Percentiles rank a stretch among this genome's conserved stretches.
phyloP scores from a whole-genome alignment of 2,888 invertebrate genomes.

The Mesochorus sp. region DNA sequence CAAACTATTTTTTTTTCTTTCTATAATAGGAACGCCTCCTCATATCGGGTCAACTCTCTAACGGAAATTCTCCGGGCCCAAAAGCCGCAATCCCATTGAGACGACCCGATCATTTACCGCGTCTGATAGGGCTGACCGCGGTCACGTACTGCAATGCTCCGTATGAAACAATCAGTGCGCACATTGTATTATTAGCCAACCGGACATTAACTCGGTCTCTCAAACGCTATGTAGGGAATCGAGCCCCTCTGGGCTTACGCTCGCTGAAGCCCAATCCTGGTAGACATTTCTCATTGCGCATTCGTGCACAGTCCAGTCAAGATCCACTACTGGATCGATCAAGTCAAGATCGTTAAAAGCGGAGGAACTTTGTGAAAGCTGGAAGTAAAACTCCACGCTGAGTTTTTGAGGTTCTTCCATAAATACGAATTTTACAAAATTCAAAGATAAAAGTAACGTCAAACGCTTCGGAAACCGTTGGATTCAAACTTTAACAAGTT shows the following conservation, averaged over 20 bases:
- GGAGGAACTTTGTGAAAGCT: not conserved
- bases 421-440: not conserved
- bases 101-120: constrained; percentile 20
- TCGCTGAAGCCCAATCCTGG: constrained; percentile 18
- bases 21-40: not conserved
- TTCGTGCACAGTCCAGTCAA: no score
- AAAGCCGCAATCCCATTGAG: constrained; percentile 6
- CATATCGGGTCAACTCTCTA: not conserved
- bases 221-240: constrained; percentile 47
- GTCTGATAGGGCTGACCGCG: not conserved
- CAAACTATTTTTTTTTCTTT: no score
- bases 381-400: no score
- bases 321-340: not conserved
- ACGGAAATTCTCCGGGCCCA: not conserved
- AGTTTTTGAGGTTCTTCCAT: no score
- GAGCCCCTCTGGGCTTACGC: constrained; percentile 34
- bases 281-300: no score
- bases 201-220: constrained; percentile 55
- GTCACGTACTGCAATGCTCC: constrained; percentile 13
- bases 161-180: constrained; percentile 26
- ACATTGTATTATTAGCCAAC: constrained; percentile 47
- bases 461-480: no score
- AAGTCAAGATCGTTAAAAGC: not conserved
- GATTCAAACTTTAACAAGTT: not conserved
- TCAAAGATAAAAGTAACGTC: not conserved